These are phyloP conservation scores for Drosophila persimilis DNA, from an alignment of 1,140 invertebrate species.

Conservation along the genomic window DNA sequence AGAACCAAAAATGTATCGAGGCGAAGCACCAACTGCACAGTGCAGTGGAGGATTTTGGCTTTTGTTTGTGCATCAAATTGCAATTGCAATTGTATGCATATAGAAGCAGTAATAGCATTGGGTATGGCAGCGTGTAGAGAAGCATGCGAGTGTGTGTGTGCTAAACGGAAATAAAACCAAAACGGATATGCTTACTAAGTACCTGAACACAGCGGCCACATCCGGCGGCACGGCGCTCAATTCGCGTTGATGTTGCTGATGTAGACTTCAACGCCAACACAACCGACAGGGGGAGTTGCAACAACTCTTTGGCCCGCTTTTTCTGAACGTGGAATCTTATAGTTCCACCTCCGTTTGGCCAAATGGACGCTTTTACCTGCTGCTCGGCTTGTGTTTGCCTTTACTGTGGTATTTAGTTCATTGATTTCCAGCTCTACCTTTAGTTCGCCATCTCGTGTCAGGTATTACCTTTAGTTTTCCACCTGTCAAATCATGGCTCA, in stretches of 20 bases:
- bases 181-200: slow-evolving; percentile 80
- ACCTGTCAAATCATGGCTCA: slow-evolving; percentile 8
- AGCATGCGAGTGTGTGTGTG: slow-evolving; percentile 7
- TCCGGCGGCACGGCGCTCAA: slow-evolving; percentile 47
- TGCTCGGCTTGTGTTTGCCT: slow-evolving; percentile 21
- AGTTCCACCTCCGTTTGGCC: not conserved
- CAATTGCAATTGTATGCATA: slow-evolving; percentile 67
- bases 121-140: slow-evolving; percentile 11
- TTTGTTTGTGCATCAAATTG: slow-evolving; percentile 79
- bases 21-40: not conserved
- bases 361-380: slow-evolving; percentile 21
- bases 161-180: slow-evolving; percentile 76
- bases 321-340: not conserved
- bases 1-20: slow-evolving; percentile 15
- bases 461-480: not conserved
- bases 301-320: too few species aligned
- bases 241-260: slow-evolving; percentile 9
- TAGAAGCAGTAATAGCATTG: slow-evolving; percentile 30
- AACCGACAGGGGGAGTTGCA: too few species aligned
- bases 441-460: not conserved
- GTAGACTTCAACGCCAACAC: too few species aligned
- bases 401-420: slow-evolving; percentile 41
- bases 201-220: slow-evolving; percentile 72
- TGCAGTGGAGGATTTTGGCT: slow-evolving; percentile 30
- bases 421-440: slow-evolving; percentile 3